A percentile compares a stretch with the other conserved stretches of the same genome.
Evolutionary conservation across 2,113 vertebrate species (phyloP).

Genomic region (Onychostruthus taczanowskii): DNA sequence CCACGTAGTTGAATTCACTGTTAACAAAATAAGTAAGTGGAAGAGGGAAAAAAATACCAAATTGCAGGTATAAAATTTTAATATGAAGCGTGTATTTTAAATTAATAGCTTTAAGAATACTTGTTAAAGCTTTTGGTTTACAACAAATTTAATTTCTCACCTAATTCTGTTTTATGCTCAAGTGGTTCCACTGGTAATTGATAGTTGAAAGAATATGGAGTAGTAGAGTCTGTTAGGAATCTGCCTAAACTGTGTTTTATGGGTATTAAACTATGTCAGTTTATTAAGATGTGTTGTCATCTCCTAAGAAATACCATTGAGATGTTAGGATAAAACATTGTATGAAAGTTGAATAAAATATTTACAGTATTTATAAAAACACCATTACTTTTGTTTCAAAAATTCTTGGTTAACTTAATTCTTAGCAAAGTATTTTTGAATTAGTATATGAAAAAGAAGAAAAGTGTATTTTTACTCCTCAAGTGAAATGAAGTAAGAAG

Average conservation of each 20-base stretch:
- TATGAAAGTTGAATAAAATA: background rate
- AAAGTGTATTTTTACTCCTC: background rate
- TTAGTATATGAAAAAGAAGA: background rate
- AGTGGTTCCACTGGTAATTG: background rate
- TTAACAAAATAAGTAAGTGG: too few relatives aligned
- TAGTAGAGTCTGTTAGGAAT: background rate
- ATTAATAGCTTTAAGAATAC: background rate
- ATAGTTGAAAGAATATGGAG: background rate
- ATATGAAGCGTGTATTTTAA: background rate
- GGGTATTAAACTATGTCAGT: background rate
- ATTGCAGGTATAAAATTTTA: background rate
- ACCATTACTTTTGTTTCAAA: background rate
- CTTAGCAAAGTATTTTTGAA: background rate
- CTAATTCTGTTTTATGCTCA: background rate
- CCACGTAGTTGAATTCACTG: too few relatives aligned
- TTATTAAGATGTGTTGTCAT: background rate
- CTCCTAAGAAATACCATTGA: background rate
- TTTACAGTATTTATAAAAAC: background rate
- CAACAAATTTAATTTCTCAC: background rate
- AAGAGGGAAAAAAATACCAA: background rate
- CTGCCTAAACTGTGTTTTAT: background rate
- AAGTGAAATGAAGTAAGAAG: background rate
- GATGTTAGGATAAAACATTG: background rate
- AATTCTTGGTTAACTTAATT: background rate
- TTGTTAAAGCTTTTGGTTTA: background rate